Percentiles rank a stretch among this genome's conserved stretches.
Conservation (phyloP, 2,888 invertebrate genomes). For the Lymantria dispar region DNA sequence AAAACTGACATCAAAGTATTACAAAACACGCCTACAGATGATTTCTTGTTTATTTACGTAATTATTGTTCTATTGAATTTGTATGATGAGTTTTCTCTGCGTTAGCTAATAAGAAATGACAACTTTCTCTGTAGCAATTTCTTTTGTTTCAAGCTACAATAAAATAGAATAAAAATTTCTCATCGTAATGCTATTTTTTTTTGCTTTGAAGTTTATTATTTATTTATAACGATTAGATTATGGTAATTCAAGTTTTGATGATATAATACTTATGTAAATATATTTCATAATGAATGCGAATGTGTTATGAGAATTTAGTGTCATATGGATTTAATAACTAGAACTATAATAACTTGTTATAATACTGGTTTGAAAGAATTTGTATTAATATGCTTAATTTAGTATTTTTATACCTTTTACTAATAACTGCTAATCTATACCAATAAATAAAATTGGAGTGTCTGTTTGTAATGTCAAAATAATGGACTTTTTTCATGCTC, state of each 20-base stretch:
- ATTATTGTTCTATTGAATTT: slow-evolving; percentile 43
- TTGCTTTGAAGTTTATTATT: background rate
- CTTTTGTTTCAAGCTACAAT: slow-evolving; percentile 33
- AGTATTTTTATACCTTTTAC: no score
- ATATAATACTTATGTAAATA: background rate
- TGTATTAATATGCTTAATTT: no score
- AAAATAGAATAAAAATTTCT: slow-evolving; percentile 35
- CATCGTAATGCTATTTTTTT: slow-evolving; percentile 14
- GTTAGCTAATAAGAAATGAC: slow-evolving; percentile 36
- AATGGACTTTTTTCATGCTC: no score
- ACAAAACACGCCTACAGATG: slow-evolving; percentile 29
- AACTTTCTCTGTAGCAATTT: slow-evolving; percentile 44
- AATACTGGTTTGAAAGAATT: no score
- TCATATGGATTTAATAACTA: no score
- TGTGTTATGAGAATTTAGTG: no score
- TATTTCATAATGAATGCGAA: no score
- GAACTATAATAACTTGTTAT: no score
- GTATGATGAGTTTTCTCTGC: slow-evolving; percentile 44
- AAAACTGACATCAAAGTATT: slow-evolving; percentile 31
- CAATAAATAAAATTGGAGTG: no score
- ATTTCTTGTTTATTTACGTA: slow-evolving; percentile 39
- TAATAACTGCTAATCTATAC: no score
- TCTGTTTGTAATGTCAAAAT: no score
- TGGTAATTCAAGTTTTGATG: slow-evolving; percentile 11
- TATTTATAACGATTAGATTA: slow-evolving; percentile 1